These are phyloP conservation scores for Mermis nigrescens DNA, from an alignment of 2,888 invertebrate species.

Conservation along the genomic window DNA sequence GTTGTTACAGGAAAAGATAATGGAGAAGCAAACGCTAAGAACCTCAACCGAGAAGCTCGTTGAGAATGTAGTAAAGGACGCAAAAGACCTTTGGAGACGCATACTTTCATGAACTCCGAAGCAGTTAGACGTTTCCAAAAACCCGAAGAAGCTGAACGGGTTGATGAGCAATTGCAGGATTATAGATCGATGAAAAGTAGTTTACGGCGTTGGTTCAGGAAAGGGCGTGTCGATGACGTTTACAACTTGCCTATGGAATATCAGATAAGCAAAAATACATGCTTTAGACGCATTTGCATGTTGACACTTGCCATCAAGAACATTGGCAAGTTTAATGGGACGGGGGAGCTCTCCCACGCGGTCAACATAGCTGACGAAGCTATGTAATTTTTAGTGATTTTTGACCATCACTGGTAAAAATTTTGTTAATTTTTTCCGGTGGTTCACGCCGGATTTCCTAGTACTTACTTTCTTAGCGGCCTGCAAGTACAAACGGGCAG, in stretches of 20 bases:
- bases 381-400: no score
- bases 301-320: no score
- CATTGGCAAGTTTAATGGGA: no score
- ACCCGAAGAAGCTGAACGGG: neutral
- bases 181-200: neutral
- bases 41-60: neutral
- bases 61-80: neutral
- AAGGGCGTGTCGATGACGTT: neutral
- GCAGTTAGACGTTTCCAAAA: neutral
- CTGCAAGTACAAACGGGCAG: no score
- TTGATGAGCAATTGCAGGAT: neutral
- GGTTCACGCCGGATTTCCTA: no score
- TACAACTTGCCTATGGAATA: neutral
- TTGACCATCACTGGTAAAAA: no score
- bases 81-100: neutral
- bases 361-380: no score
- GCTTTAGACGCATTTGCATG: no score
- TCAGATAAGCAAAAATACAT: no score
- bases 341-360: no score
- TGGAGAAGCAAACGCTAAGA: neutral
- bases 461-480: no score
- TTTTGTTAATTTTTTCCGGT: no score
- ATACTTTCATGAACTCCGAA: neutral
- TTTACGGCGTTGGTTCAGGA: neutral
- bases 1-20: neutral